Percentiles rank a stretch among this genome's conserved stretches.
phyloP scores from a whole-genome alignment of 2,888 invertebrate genomes.

The Diplolepis rosae region DNA sequence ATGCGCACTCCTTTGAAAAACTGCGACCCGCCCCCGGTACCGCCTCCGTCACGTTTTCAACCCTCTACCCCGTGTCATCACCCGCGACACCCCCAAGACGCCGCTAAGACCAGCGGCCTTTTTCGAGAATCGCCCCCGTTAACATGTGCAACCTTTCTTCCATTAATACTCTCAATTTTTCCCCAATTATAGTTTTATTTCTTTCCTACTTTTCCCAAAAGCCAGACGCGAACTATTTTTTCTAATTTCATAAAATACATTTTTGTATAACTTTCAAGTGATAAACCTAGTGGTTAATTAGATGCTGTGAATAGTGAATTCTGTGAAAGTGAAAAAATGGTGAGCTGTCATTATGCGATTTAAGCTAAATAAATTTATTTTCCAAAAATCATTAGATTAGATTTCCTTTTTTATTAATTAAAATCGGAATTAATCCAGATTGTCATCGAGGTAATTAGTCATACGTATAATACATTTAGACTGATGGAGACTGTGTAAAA shows the following conservation, averaged over 20 bases:
- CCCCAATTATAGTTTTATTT: slow-evolving; percentile 40
- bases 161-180: slow-evolving; percentile 42
- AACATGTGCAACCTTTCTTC: slow-evolving; percentile 51
- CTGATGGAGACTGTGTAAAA: not conserved
- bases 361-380: too few species aligned
- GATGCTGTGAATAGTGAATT: not conserved
- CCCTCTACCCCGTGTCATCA: slow-evolving; percentile 46
- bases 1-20: slow-evolving; percentile 70
- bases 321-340: not conserved
- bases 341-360: too few species aligned
- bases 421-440: too few species aligned
- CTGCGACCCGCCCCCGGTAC: slow-evolving; percentile 69
- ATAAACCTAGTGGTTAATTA: too few species aligned
- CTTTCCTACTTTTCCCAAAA: not conserved
- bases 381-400: too few species aligned
- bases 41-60: slow-evolving; percentile 62
- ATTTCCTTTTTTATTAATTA: too few species aligned
- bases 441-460: too few species aligned
- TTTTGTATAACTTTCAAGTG: not conserved
- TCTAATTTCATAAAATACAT: not conserved
- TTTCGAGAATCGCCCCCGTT: slow-evolving; percentile 51
- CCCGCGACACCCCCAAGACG: slow-evolving; percentile 62
- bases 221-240: not conserved
- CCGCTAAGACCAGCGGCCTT: slow-evolving; percentile 57
- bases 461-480: too few species aligned